Conservation (phyloP, 2,113 vertebrate species). For the Solea senegalensis region DNA sequence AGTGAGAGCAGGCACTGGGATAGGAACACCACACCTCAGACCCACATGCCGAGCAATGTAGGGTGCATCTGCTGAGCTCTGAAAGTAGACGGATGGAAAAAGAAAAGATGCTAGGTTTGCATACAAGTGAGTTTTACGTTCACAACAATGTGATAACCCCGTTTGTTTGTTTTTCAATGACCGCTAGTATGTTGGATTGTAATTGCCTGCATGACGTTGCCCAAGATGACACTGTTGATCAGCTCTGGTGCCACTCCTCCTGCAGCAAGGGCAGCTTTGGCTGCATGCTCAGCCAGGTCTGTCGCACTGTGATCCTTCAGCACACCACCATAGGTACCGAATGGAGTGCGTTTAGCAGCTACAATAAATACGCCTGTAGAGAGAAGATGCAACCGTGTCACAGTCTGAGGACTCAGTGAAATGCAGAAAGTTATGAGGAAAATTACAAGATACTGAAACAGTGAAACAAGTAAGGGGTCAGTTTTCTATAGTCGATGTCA, state of each 20-base stretch:
- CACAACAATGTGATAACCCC: background rate
- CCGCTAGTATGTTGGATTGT: background rate
- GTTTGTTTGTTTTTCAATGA: background rate
- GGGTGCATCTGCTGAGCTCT: slow-evolving; percentile 87
- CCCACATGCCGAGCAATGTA: slow-evolving; percentile 94
- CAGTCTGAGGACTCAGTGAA: no score
- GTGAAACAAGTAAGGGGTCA: no score
- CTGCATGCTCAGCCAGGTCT: slow-evolving; percentile 88
- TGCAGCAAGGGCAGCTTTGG: slow-evolving; percentile 87
- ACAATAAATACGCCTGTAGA: slow-evolving; percentile 92
- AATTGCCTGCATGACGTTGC: slow-evolving; percentile 91
- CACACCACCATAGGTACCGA: slow-evolving; percentile 89
- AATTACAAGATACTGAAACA: no score
- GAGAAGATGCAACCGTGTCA: slow-evolving; percentile 6
- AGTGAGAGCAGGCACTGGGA: slow-evolving; percentile 87
- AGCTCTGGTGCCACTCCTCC: slow-evolving; percentile 88
- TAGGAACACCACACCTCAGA: slow-evolving; percentile 87
- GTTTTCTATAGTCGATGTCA: no score
- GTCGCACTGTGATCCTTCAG: slow-evolving; percentile 92
- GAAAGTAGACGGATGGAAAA: background rate
- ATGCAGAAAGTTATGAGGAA: no score
- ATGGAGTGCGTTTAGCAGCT: slow-evolving; percentile 93
- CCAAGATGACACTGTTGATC: slow-evolving; percentile 90
- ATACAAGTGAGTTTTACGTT: background rate
- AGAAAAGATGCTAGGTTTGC: background rate